Evolutionary conservation across 2,888 invertebrate species (phyloP).

Genomic region (Ichneumon xanthorius): DNA sequence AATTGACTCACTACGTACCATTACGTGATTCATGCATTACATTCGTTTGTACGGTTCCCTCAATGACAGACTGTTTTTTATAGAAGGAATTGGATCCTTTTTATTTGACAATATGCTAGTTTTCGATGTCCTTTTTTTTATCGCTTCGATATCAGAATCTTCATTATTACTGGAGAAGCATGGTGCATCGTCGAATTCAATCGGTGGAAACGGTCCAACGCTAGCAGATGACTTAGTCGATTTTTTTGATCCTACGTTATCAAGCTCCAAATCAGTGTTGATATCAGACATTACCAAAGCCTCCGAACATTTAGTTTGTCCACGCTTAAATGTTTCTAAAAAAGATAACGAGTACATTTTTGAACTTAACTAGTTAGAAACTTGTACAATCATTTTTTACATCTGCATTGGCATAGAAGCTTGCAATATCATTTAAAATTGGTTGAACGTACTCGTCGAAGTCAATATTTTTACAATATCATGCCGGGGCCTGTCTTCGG

Average conservation of each 20-base stretch:
- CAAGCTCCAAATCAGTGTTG: too few relatives aligned
- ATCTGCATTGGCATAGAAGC: not conserved
- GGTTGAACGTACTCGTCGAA: conserved; percentile 56
- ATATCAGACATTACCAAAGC: too few relatives aligned
- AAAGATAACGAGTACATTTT: too few relatives aligned
- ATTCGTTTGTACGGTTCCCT: conserved; percentile 14
- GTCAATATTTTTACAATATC: conserved; percentile 61
- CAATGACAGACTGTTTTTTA: too few relatives aligned
- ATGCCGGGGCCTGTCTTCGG: conserved; percentile 49
- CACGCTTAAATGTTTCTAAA: too few relatives aligned
- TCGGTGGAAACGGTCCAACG: conserved; percentile 55
- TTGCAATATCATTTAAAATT: conserved; percentile 40
- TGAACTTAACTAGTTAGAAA: too few relatives aligned
- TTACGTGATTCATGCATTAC: conserved; percentile 20
- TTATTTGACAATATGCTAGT: too few relatives aligned
- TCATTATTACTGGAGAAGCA: conserved; percentile 34
- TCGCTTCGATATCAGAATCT: conserved; percentile 26
- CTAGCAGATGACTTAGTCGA: too few relatives aligned
- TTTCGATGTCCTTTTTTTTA: conserved; percentile 42
- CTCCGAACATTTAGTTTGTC: too few relatives aligned
- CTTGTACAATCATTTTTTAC: too few relatives aligned
- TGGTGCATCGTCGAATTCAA: conserved; percentile 49
- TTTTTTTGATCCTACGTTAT: too few relatives aligned
- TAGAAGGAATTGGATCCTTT: too few relatives aligned
- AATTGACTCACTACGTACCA: conserved; percentile 33